Percentiles rank a stretch among this genome's conserved stretches.
Evolutionary conservation across 2,113 vertebrate species (phyloP).

Genomic region (Siniperca knerii): DNA sequence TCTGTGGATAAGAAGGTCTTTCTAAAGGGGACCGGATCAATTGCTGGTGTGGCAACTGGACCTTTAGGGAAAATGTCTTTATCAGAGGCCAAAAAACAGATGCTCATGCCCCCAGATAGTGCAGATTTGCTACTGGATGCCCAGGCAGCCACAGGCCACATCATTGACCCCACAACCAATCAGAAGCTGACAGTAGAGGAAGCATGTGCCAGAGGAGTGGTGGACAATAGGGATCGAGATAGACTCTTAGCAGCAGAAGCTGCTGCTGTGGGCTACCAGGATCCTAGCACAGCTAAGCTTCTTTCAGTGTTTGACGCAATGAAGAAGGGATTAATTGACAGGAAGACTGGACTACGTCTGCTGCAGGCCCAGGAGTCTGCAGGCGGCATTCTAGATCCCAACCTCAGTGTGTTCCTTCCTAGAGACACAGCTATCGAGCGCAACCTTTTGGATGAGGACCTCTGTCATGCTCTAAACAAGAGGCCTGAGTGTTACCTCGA

Average conservation of each 20-base stretch:
- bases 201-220: conserved; percentile 87
- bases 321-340: conserved; percentile 90
- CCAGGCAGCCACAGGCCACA: conserved; percentile 92
- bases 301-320: conserved; percentile 91
- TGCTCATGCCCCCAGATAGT: conserved; percentile 40
- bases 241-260: conserved; percentile 87
- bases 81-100: conserved; percentile 64
- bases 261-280: conserved; percentile 90
- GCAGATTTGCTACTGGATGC: conserved; percentile 80
- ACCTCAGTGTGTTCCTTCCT: conserved; percentile 89
- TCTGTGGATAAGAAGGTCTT: conserved; percentile 85
- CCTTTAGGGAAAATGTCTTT: conserved; percentile 52
- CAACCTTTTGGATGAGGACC: conserved; percentile 84
- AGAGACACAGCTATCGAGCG: conserved; percentile 87
- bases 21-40: conserved; percentile 83
- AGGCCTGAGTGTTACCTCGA: conserved; percentile 44
- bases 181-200: conserved; percentile 88
- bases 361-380: conserved; percentile 90
- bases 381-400: conserved; percentile 89
- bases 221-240: conserved; percentile 87
- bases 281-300: conserved; percentile 86
- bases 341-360: conserved; percentile 89
- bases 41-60: conserved; percentile 79
- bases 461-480: conserved; percentile 20
- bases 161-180: conserved; percentile 89